Conservation (phyloP, 2,797 vertebrate genomes). For the Eulemur albifrons region DNA sequence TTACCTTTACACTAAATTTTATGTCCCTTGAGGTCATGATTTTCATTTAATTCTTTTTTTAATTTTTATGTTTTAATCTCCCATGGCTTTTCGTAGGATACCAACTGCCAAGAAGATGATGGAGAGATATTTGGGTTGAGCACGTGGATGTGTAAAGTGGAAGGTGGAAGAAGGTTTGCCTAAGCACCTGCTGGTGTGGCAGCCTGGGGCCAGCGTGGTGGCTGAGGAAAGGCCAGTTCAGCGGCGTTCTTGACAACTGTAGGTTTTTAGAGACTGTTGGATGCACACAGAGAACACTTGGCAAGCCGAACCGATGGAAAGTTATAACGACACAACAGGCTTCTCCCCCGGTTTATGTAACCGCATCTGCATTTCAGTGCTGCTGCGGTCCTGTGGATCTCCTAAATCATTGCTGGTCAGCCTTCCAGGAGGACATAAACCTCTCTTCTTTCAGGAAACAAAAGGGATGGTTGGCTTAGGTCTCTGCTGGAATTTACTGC, state of each 20-base stretch:
- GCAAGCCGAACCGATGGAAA: background rate
- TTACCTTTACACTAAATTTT: background rate
- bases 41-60: background rate
- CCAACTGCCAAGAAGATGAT: background rate
- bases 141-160: background rate
- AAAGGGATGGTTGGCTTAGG: background rate
- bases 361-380: background rate
- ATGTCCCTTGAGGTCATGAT: background rate
- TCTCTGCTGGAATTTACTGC: background rate
- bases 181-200: fast-evolving
- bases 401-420: background rate
- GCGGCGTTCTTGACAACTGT: background rate
- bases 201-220: too few relatives aligned
- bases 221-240: background rate
- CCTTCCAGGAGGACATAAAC: background rate
- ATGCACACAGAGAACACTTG: background rate
- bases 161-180: too few relatives aligned
- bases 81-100: background rate
- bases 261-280: background rate
- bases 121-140: background rate
- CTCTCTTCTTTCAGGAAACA: conserved; percentile 24
- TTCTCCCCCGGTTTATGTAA: background rate
- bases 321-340: background rate
- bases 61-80: background rate
- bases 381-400: background rate